A percentile compares a stretch with the other conserved stretches of the same genome.
phyloP scores from a whole-genome alignment of 2,888 invertebrate genomes.

The Beris chalybata region DNA sequence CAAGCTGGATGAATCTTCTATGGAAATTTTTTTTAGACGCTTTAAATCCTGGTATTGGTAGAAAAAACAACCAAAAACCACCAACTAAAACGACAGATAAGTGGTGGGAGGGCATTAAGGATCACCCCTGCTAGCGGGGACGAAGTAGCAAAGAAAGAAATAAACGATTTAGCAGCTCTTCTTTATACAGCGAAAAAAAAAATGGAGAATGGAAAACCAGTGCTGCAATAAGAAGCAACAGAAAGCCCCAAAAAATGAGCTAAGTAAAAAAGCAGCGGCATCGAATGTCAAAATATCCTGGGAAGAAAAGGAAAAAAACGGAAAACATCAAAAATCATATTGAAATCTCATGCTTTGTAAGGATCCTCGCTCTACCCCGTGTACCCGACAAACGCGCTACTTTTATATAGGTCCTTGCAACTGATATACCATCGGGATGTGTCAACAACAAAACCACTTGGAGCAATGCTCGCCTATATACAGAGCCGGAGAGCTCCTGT shows the following conservation, averaged over 20 bases:
- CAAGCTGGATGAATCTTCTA: slow-evolving; percentile 4
- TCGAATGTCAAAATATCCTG: slow-evolving; percentile 27
- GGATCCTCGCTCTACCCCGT: slow-evolving; percentile 11
- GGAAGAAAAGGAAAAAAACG: slow-evolving; percentile 21
- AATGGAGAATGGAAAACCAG: slow-evolving; percentile 2
- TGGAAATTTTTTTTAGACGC: slow-evolving; percentile 12
- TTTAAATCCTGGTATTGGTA: slow-evolving; percentile 12
- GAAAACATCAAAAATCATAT: slow-evolving; percentile 32
- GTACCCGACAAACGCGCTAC: slow-evolving; percentile 3
- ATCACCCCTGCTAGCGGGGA: not conserved
- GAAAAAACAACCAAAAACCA: no score
- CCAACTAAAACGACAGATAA: slow-evolving; percentile 14
- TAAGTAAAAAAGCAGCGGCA: slow-evolving; percentile 17
- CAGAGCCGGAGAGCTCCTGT: not conserved
- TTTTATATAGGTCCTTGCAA: slow-evolving; percentile 2
- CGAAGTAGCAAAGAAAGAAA: slow-evolving; percentile 12
- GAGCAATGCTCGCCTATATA: slow-evolving; percentile 16
- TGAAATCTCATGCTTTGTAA: slow-evolving; percentile 29
- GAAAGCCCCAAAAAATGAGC: slow-evolving; percentile 1
- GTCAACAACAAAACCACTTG: slow-evolving; percentile 25
- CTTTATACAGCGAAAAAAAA: slow-evolving; percentile 4
- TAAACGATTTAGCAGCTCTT: slow-evolving; percentile 29
- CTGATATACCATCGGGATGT: slow-evolving; percentile 3
- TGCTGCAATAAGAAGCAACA: not conserved
- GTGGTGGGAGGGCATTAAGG: slow-evolving; percentile 15